phyloP scores from a whole-genome alignment of 1,140 invertebrate species.

The Sitobion miscanthi region DNA sequence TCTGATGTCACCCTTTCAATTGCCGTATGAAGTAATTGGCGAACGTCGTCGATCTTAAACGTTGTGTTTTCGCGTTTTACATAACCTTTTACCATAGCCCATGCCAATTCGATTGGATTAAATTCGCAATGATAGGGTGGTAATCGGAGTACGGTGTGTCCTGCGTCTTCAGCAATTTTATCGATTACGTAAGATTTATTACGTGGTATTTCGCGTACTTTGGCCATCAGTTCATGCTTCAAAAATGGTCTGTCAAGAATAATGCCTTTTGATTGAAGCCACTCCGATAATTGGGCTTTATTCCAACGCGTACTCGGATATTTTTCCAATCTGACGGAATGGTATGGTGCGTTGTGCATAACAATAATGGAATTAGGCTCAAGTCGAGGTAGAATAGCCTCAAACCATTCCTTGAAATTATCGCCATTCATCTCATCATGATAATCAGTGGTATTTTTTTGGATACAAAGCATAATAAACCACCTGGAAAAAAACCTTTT shows the following conservation, averaged over 20 bases:
- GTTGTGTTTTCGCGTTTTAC: slow-evolving; percentile 59
- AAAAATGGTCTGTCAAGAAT: neutral
- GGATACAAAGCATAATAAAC: neutral
- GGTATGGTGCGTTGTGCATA: neutral
- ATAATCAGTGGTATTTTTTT: slow-evolving; percentile 56
- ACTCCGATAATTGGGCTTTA: neutral
- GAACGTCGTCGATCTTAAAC: neutral
- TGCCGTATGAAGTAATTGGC: neutral
- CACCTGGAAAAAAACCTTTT: neutral
- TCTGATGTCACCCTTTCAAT: slow-evolving; percentile 8
- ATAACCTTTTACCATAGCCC: slow-evolving; percentile 61
- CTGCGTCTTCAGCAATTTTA: slow-evolving; percentile 57
- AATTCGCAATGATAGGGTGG: slow-evolving; percentile 62
- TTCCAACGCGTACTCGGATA: neutral
- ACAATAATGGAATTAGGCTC: neutral
- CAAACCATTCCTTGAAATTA: slow-evolving; percentile 56
- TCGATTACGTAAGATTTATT: slow-evolving; percentile 58
- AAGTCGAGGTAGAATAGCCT: neutral
- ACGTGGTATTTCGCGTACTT: neutral
- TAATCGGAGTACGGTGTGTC: slow-evolving; percentile 60
- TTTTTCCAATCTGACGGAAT: neutral
- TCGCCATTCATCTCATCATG: slow-evolving; percentile 58
- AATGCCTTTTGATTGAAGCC: neutral
- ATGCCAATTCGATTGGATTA: slow-evolving; percentile 63
- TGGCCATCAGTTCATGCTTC: neutral